A percentile compares a stretch with the other conserved stretches of the same genome.
Conservation (phyloP, 2,888 invertebrate genomes). For the Opisthograptis luteolata region DNA sequence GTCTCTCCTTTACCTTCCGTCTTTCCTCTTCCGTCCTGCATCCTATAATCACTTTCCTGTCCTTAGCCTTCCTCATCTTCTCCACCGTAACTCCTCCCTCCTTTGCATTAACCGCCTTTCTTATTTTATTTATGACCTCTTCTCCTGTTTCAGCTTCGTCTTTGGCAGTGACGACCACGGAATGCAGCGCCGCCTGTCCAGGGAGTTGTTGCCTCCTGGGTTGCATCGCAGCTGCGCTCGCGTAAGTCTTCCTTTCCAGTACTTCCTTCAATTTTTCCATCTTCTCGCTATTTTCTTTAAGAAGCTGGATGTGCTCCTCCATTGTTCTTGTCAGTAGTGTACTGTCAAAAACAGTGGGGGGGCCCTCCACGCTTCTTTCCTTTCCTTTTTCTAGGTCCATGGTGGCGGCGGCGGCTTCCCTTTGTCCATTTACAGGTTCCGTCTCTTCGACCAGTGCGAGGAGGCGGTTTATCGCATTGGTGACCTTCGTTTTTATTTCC, state of each 20-base stretch:
- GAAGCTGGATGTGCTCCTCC: background rate
- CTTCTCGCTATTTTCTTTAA: background rate
- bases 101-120: slow-evolving; percentile 17
- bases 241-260: background rate
- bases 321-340: background rate
- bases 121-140: background rate
- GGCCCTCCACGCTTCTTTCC: background rate
- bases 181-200: slow-evolving; percentile 3
- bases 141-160: slow-evolving; percentile 10
- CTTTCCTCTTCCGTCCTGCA: slow-evolving; percentile 5
- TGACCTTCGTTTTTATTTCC: background rate
- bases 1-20: background rate
- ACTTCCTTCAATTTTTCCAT: background rate
- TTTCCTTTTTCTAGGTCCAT: too few species aligned
- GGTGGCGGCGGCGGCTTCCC: background rate
- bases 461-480: background rate
- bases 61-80: slow-evolving; percentile 11
- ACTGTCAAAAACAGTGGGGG: background rate
- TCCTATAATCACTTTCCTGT: slow-evolving; percentile 13
- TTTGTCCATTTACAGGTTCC: background rate
- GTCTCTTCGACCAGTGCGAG: background rate
- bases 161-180: background rate
- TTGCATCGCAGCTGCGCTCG: background rate
- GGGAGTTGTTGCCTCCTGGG: background rate
- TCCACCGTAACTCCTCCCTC: slow-evolving; percentile 6